Percentiles rank a stretch among this genome's conserved stretches.
These are phyloP conservation scores for Amblyjoppa proteus DNA, from an alignment of 2,888 invertebrate species.

Conservation along the genomic window DNA sequence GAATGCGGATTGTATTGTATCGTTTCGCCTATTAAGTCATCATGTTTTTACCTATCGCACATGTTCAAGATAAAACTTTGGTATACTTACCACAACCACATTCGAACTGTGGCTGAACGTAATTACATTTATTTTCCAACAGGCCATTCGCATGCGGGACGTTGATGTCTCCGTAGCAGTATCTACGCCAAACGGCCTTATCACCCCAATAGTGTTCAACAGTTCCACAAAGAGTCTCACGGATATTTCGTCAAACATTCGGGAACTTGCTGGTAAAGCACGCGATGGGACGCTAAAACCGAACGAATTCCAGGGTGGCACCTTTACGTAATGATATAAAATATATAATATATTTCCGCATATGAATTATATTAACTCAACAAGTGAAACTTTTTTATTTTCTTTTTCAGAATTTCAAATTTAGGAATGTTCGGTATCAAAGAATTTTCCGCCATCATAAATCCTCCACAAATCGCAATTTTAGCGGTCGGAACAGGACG, in stretches of 20 bases:
- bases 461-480: constrained; percentile 89
- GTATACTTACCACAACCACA: background rate
- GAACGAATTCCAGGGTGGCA: constrained; percentile 89
- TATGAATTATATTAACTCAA: background rate
- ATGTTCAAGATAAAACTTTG: background rate
- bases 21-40: too few species aligned
- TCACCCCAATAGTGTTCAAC: constrained; percentile 88
- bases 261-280: constrained; percentile 87
- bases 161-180: constrained; percentile 89
- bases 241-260: constrained; percentile 86
- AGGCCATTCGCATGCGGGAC: constrained; percentile 82
- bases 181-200: constrained; percentile 88
- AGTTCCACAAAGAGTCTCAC: constrained; percentile 86
- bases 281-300: constrained; percentile 88
- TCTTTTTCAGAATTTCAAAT: constrained; percentile 87
- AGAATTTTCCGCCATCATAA: constrained; percentile 89
- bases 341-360: constrained; percentile 1
- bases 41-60: too few species aligned
- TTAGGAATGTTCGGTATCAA: constrained; percentile 89
- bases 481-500: constrained; percentile 87
- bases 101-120: constrained; percentile 15
- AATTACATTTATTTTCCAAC: constrained; percentile 38
- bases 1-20: too few species aligned
- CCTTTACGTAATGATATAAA: constrained; percentile 84
- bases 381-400: constrained; percentile 1